phyloP scores from a whole-genome alignment of 2,797 vertebrate genomes.

The Limnodromus scolopaceus region DNA sequence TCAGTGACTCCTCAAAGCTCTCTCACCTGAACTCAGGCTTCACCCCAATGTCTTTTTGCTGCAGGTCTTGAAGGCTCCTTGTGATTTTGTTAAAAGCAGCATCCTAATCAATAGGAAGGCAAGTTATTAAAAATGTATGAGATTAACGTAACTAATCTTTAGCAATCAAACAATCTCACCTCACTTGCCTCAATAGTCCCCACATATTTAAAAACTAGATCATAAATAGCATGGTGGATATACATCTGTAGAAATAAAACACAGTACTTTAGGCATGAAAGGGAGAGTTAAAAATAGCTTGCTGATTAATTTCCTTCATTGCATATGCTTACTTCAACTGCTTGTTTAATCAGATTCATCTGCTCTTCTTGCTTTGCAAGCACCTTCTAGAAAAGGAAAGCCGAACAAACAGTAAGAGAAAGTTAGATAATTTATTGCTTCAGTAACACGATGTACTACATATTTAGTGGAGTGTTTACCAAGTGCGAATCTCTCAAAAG shows the following conservation, averaged over 20 bases:
- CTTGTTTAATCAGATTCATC: conserved; percentile 95
- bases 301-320: not conserved
- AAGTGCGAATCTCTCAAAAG: conserved; percentile 92
- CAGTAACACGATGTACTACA: not conserved
- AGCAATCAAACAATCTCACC: conserved; percentile 74
- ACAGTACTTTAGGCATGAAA: not conserved
- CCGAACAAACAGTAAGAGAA: conserved; percentile 13
- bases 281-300: not conserved
- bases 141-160: not conserved
- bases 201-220: conserved; percentile 93
- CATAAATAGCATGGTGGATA: conserved; percentile 92
- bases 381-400: conserved; percentile 82
- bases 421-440: not conserved
- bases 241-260: conserved; percentile 85
- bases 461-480: conserved; percentile 79
- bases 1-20: not conserved
- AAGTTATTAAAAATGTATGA: not conserved
- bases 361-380: conserved; percentile 93
- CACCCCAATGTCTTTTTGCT: conserved; percentile 94
- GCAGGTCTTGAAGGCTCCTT: conserved; percentile 94
- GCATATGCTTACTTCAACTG: conserved; percentile 88
- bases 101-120: conserved; percentile 82
- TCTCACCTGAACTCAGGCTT: conserved; percentile 94
- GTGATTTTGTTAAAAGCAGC: conserved; percentile 96
- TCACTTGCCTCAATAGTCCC: conserved; percentile 93